Conservation (phyloP, 2,888 invertebrate species). For the Leucania comma region DNA sequence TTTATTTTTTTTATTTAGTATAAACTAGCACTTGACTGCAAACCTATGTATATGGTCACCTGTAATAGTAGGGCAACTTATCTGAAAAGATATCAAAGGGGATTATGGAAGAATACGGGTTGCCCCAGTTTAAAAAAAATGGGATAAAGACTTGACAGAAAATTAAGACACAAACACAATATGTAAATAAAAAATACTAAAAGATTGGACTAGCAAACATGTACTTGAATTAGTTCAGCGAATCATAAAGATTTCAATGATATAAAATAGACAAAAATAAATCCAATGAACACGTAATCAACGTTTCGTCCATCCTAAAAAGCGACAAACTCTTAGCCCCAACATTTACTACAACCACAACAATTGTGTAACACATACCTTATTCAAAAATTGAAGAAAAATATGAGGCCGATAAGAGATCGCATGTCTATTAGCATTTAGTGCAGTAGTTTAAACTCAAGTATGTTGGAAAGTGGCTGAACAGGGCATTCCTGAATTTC, state of each 20-base stretch:
- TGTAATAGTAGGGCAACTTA: too few relatives aligned
- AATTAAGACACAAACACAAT: too few relatives aligned
- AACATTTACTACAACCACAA: conserved; percentile 1
- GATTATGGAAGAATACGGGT: too few relatives aligned
- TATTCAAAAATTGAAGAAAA: conserved; percentile 45
- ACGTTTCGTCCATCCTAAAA: background rate
- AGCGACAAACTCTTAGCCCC: background rate
- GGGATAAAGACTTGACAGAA: too few relatives aligned
- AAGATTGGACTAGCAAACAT: background rate
- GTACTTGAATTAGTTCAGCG: background rate
- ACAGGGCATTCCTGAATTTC: conserved; percentile 50
- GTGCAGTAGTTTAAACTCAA: conserved; percentile 35
- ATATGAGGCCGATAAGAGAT: conserved; percentile 50
- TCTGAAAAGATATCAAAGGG: too few relatives aligned
- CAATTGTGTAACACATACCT: conserved; percentile 23
- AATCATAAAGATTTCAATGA: background rate
- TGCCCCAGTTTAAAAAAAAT: too few relatives aligned
- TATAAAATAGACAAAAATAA: background rate
- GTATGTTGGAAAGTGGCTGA: conserved; percentile 52
- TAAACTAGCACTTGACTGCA: too few relatives aligned
- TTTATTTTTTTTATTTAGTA: too few relatives aligned
- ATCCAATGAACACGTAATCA: background rate
- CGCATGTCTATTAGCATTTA: conserved; percentile 57
- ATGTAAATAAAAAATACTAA: too few relatives aligned
- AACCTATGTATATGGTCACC: too few relatives aligned